Percentiles rank a stretch among this genome's conserved stretches.
These are phyloP conservation scores for Saxicola maurus DNA, from an alignment of 2,797 vertebrate genomes.

Conservation along the genomic window DNA sequence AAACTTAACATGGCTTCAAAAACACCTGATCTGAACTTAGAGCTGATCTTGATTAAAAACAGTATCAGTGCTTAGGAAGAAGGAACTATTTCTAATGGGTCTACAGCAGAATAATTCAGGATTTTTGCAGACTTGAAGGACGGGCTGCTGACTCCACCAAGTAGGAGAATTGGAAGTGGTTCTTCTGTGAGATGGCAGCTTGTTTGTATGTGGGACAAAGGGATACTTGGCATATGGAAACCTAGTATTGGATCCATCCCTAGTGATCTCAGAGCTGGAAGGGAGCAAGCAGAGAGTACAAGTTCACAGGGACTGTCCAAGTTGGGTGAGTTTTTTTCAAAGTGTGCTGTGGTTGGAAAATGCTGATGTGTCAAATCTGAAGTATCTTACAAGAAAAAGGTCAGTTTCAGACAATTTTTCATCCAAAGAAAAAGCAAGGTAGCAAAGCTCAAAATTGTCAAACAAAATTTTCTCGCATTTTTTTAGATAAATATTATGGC, in stretches of 20 bases:
- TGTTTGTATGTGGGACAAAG: neutral
- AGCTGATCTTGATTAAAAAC: neutral
- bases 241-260: neutral
- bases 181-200: neutral
- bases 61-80: neutral
- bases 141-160: neutral
- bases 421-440: neutral
- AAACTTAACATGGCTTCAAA: neutral
- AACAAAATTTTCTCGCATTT: neutral
- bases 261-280: conserved; percentile 11
- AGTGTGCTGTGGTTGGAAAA: conserved; percentile 31
- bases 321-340: neutral
- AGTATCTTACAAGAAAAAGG: neutral
- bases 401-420: neutral
- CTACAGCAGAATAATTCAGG: neutral
- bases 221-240: neutral
- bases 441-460: neutral
- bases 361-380: conserved; percentile 5
- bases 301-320: neutral
- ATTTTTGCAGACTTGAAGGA: neutral
- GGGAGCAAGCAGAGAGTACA: neutral
- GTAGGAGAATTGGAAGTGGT: neutral
- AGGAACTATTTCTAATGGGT: neutral
- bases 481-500: neutral
- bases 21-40: neutral